Evolutionary conservation across 1,140 invertebrate genomes (phyloP), one percentile per base, ranked within the genome.

Genomic region (Bombus fervidus): DNA sequence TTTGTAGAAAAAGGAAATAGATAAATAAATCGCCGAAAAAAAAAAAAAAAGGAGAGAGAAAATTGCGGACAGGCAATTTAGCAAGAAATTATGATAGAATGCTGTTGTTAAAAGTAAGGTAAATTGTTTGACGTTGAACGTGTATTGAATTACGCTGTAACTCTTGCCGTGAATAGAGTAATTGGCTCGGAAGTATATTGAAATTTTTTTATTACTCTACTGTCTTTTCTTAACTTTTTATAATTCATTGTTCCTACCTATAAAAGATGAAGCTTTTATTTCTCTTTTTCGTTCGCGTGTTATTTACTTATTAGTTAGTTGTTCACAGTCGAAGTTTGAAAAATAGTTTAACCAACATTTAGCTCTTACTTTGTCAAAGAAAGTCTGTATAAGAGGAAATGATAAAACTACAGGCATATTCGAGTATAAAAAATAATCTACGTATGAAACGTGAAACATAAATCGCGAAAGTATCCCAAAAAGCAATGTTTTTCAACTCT

Each of bases 11-110:
- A 39, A 71, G 9, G 25, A 41, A 41, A 72, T 13, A 72, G 41
- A 72, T 39, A 34, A 74, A 28, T 34, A 31, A 41, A 31, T 31
- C 8, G 15, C 1, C 22, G 34, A n/a, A 12, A 28, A n/a, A 34
- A 10, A n/a, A 12, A 28, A n/a, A 34, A 10, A n/a, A 39, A 15
- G 41, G 9, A 43, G 12, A 31, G 9, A 28, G 22, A 25, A 71
- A 43, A n/a, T 73, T n/a, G 41, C 15, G 8, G 15, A 28, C 39
- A 15, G 68, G 37, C 10, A 53, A 75, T 75, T 75, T 34, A 74
- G 18, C n/a, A 74, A 47, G n/a, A 34, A 74, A 74, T 74, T 74
- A 47, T 31, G 41, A 47, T 47, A 31, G 41, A 73, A 73, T 34
- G 69, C 69, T 41, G 69, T 73, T 43, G 39, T 41, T 41, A 43